Evolutionary conservation across 1,140 invertebrate species (phyloP).

Genomic region (Capitella teleta): DNA sequence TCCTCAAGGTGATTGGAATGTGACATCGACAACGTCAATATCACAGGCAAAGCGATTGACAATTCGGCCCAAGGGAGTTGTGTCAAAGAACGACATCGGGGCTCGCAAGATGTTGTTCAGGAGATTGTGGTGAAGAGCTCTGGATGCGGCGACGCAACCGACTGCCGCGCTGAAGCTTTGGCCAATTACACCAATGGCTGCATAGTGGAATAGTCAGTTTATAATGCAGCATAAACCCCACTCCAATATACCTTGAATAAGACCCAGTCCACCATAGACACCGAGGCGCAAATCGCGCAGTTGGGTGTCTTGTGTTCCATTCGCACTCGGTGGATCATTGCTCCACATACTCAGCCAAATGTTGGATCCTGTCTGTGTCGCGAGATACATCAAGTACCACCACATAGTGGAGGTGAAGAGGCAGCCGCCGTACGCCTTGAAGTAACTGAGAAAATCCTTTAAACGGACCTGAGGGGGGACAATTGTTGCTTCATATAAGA

Average conservation of each 20-base stretch:
- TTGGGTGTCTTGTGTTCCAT: slow-evolving; percentile 15
- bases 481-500: too few species aligned
- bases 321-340: slow-evolving; percentile 13
- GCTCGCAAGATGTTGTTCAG: slow-evolving; percentile 53
- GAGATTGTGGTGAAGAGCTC: slow-evolving; percentile 11
- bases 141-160: slow-evolving; percentile 17
- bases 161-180: neutral
- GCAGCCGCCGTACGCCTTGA: neutral
- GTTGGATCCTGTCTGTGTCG: neutral
- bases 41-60: slow-evolving; percentile 31
- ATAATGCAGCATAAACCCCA: neutral
- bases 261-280: slow-evolving; percentile 28
- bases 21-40: slow-evolving; percentile 43
- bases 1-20: slow-evolving; percentile 25
- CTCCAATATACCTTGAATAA: slow-evolving; percentile 23
- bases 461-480: too few species aligned
- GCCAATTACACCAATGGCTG: neutral
- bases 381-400: neutral
- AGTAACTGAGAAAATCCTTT: too few species aligned
- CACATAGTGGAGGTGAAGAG: neutral
- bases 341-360: slow-evolving; percentile 13
- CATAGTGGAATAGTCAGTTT: neutral
- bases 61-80: slow-evolving; percentile 54
- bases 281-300: slow-evolving; percentile 19
- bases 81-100: slow-evolving; percentile 58